Evolutionary conservation across 2,888 invertebrate genomes (phyloP), one percentile per base, ranked within the genome.

Genomic region (Sepiola atlantica): DNA sequence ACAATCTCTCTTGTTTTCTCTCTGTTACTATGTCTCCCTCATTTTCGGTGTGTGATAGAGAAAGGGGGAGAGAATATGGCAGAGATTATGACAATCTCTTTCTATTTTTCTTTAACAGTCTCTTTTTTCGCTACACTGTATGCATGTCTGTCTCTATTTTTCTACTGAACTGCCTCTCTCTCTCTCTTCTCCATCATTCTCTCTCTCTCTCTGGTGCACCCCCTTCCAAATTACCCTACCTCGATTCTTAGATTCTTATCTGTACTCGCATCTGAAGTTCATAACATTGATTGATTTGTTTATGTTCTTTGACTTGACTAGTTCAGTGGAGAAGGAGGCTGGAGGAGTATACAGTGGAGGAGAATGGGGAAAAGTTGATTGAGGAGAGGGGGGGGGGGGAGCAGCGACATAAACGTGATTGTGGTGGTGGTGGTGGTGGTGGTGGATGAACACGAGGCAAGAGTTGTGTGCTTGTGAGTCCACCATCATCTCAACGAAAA

Each of bases 211-310:
- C 77, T 77, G 12, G 12, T 77, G n/a, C n/a, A 18, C 14, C 77
- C 4, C 45, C 45, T 45, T 45, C 45, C 45, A 45, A 45, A 45
- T n/a, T 32, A 14, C 77, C n/a, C 77, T n/a, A n/a, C 77, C n/a
- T 32, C 32, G 77, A 77, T 14, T 77, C 32, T 77, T 77, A 77
- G 77, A 77, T 14, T 77, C 32, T 77, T 77, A 77, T 77, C 77
- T 77, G 77, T 77, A 77, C n/a, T 77, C 32, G 16, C 77, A 77
- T 77, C 77, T 77, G 77, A 77, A 77, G 77, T 77, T 77, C 77
- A 77, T 77, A n/a, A n/a, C 77, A 77, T 77, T 77, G 77, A 77
- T 77, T 77, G 77, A 77, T 77, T 77, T 77, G 77, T 77, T 77
- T 77, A 77, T n/a, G n/a, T 77, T 77, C 77, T 77, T 77, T 16